Evolutionary conservation across 2,113 vertebrate genomes (phyloP).

Genomic region (Recurvirostra avosetta): DNA sequence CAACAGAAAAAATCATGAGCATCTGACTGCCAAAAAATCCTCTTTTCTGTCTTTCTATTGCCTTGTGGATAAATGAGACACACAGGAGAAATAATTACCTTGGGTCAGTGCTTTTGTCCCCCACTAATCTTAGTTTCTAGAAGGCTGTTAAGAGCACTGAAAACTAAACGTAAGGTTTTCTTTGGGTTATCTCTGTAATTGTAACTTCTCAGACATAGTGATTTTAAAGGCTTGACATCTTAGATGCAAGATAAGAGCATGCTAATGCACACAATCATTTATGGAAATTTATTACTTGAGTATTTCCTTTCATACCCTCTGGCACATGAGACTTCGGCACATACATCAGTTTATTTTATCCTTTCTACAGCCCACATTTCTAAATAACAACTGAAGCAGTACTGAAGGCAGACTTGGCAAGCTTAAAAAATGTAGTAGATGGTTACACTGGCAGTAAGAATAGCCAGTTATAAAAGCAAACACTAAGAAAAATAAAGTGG

Average conservation of each 20-base stretch:
- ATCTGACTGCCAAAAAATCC: background rate
- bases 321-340: background rate
- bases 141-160: background rate
- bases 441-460: background rate
- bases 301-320: background rate
- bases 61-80: background rate
- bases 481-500: background rate
- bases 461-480: background rate
- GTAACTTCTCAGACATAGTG: background rate
- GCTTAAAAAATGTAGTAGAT: background rate
- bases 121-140: background rate
- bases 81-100: background rate
- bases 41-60: background rate
- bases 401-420: background rate
- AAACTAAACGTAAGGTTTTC: background rate
- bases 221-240: background rate
- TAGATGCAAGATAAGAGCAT: background rate
- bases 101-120: background rate
- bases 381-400: background rate
- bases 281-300: background rate
- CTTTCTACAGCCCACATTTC: background rate
- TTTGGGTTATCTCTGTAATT: background rate
- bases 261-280: background rate
- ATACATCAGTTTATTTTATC: background rate
- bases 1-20: background rate